Percentiles rank a stretch among this genome's conserved stretches.
phyloP scores from a whole-genome alignment of 2,797 vertebrate genomes.

The Brachymystax lenok region DNA sequence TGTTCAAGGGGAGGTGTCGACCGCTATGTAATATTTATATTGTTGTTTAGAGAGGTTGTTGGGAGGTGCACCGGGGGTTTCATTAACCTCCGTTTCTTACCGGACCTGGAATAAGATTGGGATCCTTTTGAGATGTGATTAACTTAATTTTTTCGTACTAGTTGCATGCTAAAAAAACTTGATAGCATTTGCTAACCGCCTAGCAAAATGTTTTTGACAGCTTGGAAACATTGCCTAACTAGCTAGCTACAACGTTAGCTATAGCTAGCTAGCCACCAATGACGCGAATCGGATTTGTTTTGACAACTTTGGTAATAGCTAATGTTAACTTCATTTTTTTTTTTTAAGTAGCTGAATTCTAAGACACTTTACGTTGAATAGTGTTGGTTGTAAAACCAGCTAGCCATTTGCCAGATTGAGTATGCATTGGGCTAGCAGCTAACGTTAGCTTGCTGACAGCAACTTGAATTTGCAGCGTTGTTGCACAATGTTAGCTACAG shows the following conservation, averaged over 20 bases:
- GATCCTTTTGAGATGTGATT: neutral
- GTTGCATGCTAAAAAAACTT: neutral
- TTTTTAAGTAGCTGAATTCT: neutral
- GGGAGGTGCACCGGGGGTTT: neutral
- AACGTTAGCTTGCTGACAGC: neutral
- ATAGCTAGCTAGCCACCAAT: neutral
- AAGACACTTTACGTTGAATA: neutral
- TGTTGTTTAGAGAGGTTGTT: neutral
- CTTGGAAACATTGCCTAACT: neutral
- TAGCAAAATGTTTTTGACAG: neutral
- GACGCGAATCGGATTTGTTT: neutral
- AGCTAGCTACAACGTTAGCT: neutral
- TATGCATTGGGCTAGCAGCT: neutral
- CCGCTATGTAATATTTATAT: accelerated
- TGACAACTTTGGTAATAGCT: neutral
- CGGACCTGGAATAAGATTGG: too few relatives aligned
- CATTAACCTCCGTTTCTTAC: neutral
- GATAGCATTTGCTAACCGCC: neutral
- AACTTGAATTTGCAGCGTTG: neutral
- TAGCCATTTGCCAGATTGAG: neutral
- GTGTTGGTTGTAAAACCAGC: neutral
- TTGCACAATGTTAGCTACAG: neutral
- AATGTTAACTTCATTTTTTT: neutral
- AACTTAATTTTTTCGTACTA: conserved; percentile 7
- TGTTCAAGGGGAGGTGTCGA: conserved; percentile 48